phyloP scores from a whole-genome alignment of 2,113 vertebrate genomes.

The Actinemys pallida region DNA sequence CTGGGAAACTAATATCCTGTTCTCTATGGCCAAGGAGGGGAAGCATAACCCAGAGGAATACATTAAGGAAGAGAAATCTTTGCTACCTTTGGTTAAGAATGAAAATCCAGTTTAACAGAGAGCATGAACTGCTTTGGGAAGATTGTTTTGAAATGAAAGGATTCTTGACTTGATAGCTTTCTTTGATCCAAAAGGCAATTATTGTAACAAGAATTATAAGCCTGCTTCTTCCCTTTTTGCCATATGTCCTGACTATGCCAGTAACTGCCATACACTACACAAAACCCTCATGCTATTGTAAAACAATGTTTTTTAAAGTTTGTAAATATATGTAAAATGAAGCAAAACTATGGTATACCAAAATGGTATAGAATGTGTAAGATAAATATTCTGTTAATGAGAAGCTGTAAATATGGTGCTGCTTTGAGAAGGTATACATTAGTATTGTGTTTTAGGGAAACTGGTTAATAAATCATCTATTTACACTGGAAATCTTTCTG shows the following conservation, averaged over 20 bases:
- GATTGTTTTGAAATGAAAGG: not conserved
- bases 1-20: not conserved
- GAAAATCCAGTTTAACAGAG: not conserved
- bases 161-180: not conserved
- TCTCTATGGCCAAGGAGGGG: not conserved
- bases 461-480: constrained; percentile 20
- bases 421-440: constrained; percentile 49
- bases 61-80: not conserved
- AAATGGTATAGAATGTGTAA: constrained; percentile 60
- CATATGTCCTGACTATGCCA: constrained; percentile 17
- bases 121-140: rapidly evolving
- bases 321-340: constrained; percentile 79
- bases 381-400: constrained; percentile 56
- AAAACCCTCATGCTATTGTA: constrained; percentile 65
- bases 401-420: constrained; percentile 56
- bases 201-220: not conserved
- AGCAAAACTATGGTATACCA: constrained; percentile 43
- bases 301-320: constrained; percentile 67
- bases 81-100: not conserved
- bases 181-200: constrained; percentile 36
- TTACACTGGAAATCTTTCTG: constrained; percentile 28
- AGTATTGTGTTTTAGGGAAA: constrained; percentile 1
- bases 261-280: not conserved
- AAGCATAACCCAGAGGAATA: not conserved
- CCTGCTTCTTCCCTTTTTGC: constrained; percentile 34